Conservation (phyloP, 2,113 vertebrate genomes). For the Microcebus ravelobensis region DNA sequence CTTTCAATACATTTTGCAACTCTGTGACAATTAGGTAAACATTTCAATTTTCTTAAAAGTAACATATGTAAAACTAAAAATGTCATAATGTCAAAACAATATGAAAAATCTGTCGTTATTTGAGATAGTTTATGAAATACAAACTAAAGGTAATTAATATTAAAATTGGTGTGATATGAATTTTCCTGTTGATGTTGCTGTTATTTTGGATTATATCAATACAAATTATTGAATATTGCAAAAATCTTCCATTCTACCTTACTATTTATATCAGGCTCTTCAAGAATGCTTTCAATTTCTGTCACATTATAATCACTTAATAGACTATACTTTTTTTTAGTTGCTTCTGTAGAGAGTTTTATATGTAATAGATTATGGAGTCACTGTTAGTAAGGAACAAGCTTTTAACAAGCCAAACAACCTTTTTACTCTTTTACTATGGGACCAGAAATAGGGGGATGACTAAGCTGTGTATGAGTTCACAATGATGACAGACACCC, state of each 20-base stretch:
- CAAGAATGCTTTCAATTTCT: not conserved
- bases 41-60: not conserved
- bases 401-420: not conserved
- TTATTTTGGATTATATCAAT: not conserved
- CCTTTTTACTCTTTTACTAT: not conserved
- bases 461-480: not conserved
- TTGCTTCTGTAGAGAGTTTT: not conserved
- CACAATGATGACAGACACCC: not conserved
- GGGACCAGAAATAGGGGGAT: not conserved
- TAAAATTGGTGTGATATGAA: not conserved
- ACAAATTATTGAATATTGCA: not conserved
- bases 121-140: not conserved
- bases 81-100: not conserved
- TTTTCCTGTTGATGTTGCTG: slow-evolving; percentile 39
- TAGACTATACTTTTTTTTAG: not conserved
- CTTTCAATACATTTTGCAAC: not conserved
- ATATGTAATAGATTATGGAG: not conserved
- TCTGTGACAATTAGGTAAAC: not conserved
- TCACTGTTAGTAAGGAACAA: not conserved
- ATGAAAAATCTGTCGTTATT: not conserved
- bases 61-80: not conserved
- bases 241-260: not conserved
- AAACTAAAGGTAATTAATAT: not conserved
- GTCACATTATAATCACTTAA: not conserved
- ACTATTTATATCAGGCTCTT: not conserved